Conservation (phyloP, 2,888 invertebrate species). For the Incurvaria masculella region DNA sequence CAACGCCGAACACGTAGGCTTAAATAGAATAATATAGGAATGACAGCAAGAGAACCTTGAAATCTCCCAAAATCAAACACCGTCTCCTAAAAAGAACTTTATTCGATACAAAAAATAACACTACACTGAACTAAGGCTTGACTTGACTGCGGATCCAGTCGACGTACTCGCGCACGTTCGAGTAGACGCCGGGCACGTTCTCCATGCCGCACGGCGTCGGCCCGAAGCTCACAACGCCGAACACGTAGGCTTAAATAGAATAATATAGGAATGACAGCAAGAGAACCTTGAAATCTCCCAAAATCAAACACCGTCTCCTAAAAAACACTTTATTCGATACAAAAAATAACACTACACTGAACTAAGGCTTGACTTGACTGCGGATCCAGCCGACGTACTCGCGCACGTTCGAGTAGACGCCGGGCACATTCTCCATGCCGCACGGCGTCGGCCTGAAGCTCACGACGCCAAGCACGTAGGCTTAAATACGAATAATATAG, state of each 20-base stretch:
- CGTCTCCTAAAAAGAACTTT: background rate
- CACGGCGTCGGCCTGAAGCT: constrained; percentile 63
- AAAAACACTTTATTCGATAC: background rate
- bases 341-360: background rate
- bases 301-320: no score
- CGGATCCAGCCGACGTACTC: constrained; percentile 59
- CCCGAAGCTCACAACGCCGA: constrained; percentile 63
- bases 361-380: constrained; percentile 27
- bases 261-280: no score
- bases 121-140: constrained; percentile 21
- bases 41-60: no score
- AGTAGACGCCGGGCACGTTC: constrained; percentile 63
- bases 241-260: no score
- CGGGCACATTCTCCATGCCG: constrained; percentile 57
- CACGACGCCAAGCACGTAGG: constrained; percentile 54
- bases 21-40: no score
- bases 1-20: no score
- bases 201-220: constrained; percentile 57
- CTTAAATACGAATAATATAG: no score
- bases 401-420: constrained; percentile 60
- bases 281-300: no score
- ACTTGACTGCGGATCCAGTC: constrained; percentile 55
- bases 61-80: no score
- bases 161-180: constrained; percentile 53
- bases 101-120: background rate